Conservation (phyloP, 2,888 invertebrate species). For the Fragum whitleyi region DNA sequence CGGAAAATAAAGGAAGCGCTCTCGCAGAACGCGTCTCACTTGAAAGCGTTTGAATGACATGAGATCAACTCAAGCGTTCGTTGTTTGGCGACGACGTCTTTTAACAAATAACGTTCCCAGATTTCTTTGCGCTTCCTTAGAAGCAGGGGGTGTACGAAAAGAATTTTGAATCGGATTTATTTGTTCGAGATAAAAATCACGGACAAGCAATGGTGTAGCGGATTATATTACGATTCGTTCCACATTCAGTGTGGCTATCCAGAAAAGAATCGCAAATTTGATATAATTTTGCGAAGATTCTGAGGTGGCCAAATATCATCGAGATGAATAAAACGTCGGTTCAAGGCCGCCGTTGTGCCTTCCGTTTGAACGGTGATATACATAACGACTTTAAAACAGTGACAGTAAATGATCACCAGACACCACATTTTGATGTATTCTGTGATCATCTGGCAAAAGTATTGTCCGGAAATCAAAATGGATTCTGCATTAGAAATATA, state of each 20-base stretch:
- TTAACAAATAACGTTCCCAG: constrained; percentile 31
- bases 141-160: constrained; percentile 38
- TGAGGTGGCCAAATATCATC: constrained; percentile 7
- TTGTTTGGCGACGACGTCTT: constrained; percentile 56
- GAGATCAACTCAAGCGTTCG: constrained; percentile 58
- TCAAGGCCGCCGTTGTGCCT: constrained; percentile 32
- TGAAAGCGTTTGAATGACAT: constrained; percentile 38
- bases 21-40: constrained; percentile 39
- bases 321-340: background rate
- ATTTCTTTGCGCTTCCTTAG: constrained; percentile 46
- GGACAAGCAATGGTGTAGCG: background rate
- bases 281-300: constrained; percentile 23
- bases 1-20: constrained; percentile 35
- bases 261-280: constrained; percentile 9
- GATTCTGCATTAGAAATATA: constrained; percentile 44
- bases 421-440: constrained; percentile 46
- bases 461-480: constrained; percentile 31
- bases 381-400: constrained; percentile 41
- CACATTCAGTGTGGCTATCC: background rate
- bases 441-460: constrained; percentile 42
- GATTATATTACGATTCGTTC: background rate
- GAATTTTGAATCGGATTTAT: background rate
- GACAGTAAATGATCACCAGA: constrained; percentile 46
- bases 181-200: background rate
- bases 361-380: constrained; percentile 44